Base-by-base conservation (phyloP, 2,888 invertebrate genomes). In the Pammene aurita region DNA sequence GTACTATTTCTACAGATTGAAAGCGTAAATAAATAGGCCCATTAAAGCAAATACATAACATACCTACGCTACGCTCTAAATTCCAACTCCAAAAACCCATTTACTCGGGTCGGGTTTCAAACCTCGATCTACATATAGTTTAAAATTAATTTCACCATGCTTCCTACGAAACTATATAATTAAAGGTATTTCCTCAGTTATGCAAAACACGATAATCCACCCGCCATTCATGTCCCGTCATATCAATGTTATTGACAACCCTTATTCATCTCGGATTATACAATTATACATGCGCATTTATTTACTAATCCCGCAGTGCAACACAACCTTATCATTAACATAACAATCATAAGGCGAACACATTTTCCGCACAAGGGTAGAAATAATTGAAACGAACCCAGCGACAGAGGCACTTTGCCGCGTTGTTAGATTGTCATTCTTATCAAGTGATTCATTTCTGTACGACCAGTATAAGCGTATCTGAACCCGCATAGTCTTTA, bases 311-410 rank as follows among this genome's bases (percentile, higher is more conserved):
- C 48, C 57, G 35, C 62, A 34, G 35, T 57, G 50, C 41, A 57
- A 50, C 62, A 67, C 50, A 57, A 57, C 42, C 57, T 52, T 58
- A 57, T 64, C 42, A 68, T 68, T 68, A 68, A 68, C 68, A 68
- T 68, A 64, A 68, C 63, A 68, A 68, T 63, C 56, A 63, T 58
- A 64, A 68, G 58, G 52, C 63, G 58, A 68, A 58, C 50, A 57
- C 68, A 68, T 64, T 64, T 67, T 64, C 68, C 63, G 68, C 63
- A 48, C 54, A 54, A 60, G 69, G 69, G 69, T 60, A 64, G 65
- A 65, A 65, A 69, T 69, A 69, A 69, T 69, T 69, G 69, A 69
- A 69, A 69, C 65, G 65, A 65, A 65, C 65, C 60, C 54, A 41
- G 34, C 69, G 38, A 64, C 68, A 18, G 42, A 64, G 68, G 63